Percentiles rank a stretch among this genome's conserved stretches.
Conservation (phyloP, 37 sponge, comb jelly and placozoan species). For the Theonella swinhoei region DNA sequence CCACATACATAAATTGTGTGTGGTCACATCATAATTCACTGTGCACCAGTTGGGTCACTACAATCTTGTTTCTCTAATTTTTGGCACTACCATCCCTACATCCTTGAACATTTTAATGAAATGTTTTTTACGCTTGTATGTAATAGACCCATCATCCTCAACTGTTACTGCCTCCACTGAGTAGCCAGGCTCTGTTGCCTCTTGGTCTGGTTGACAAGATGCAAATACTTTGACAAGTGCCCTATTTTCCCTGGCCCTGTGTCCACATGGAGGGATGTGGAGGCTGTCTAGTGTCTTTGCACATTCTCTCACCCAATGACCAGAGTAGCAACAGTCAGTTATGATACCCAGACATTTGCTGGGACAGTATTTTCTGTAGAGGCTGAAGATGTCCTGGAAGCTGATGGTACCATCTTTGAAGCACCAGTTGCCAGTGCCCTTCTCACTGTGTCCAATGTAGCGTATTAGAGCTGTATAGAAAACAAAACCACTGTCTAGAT, state of each 20-base stretch:
- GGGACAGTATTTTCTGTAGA: slow-evolving; percentile 41
- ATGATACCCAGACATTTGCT: slow-evolving; percentile 31
- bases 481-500: too few relatives aligned
- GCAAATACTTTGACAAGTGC: slow-evolving; percentile 33
- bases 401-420: slow-evolving; percentile 50
- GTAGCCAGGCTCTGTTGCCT: slow-evolving; percentile 7
- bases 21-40: too few relatives aligned
- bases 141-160: not conserved
- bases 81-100: too few relatives aligned
- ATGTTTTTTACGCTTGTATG: too few relatives aligned
- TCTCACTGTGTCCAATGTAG: slow-evolving; percentile 62
- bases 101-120: too few relatives aligned
- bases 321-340: slow-evolving; percentile 52
- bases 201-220: slow-evolving; percentile 41
- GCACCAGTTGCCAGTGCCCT: slow-evolving; percentile 72
- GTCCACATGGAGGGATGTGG: slow-evolving; percentile 57
- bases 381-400: slow-evolving; percentile 37
- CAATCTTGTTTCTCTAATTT: too few relatives aligned
- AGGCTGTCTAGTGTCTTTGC: slow-evolving; percentile 22
- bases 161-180: not conserved
- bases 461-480: slow-evolving; percentile 32
- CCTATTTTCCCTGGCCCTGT: slow-evolving; percentile 40
- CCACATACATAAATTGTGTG: too few relatives aligned
- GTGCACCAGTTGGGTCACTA: too few relatives aligned
- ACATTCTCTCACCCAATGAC: slow-evolving; percentile 23